These are phyloP conservation scores for Philaenus spumarius DNA, from an alignment of 1,140 invertebrate species.

Conservation along the genomic window DNA sequence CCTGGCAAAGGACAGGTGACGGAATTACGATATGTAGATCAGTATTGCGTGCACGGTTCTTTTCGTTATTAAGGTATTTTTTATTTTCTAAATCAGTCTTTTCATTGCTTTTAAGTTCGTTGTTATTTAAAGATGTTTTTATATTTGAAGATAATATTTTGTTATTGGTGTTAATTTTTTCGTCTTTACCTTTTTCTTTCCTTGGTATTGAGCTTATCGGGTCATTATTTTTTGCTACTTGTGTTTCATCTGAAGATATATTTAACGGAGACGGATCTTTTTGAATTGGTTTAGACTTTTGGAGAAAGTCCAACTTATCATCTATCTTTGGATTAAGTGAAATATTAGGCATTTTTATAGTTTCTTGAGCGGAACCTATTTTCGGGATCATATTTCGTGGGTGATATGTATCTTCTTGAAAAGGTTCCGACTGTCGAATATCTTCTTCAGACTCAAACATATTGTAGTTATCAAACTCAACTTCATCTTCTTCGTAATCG, in stretches of 20 bases:
- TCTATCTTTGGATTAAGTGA: no score
- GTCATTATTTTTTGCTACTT: no score
- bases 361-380: background rate
- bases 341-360: background rate
- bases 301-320: no score
- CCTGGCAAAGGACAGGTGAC: background rate
- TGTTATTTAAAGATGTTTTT: no score
- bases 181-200: background rate
- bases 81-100: no score
- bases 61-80: no score
- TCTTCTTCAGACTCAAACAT: constrained; percentile 20
- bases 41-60: no score
- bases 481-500: constrained; percentile 18
- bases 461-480: constrained; percentile 16
- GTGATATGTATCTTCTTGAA: constrained; percentile 31
- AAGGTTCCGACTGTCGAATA: constrained; percentile 1
- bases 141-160: no score
- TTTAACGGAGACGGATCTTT: background rate
- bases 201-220: background rate
- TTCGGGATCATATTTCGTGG: constrained; percentile 2
- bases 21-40: no score
- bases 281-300: no score
- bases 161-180: background rate
- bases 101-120: no score
- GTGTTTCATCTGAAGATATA: background rate